Percentiles rank a stretch among this genome's conserved stretches.
These are phyloP conservation scores for Chelidonichthys spinosus DNA, from an alignment of 2,797 vertebrate genomes.

Conservation along the genomic window DNA sequence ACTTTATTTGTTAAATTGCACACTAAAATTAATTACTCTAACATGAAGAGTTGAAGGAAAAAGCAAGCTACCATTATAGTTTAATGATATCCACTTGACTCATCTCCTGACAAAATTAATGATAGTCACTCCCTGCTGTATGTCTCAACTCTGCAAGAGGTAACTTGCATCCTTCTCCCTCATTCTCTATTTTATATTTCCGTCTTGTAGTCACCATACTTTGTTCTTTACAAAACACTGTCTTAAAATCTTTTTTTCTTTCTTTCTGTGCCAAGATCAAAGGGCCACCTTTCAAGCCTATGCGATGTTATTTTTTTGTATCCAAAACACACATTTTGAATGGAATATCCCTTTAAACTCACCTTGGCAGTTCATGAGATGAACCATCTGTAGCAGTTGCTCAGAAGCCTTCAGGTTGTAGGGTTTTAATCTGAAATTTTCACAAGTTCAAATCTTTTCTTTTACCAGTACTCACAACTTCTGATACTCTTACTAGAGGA, in stretches of 20 bases:
- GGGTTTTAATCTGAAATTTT: constrained; percentile 30
- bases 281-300: background rate
- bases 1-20: constrained; percentile 4
- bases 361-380: constrained; percentile 23
- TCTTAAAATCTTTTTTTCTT: background rate
- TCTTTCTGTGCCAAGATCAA: background rate
- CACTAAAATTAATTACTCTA: background rate
- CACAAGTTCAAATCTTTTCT: constrained; percentile 6
- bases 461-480: background rate
- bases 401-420: constrained; percentile 23
- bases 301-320: background rate
- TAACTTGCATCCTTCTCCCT: background rate
- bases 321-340: background rate
- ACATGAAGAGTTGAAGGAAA: background rate
- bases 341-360: background rate
- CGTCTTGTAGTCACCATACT: background rate
- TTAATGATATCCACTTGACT: background rate
- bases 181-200: background rate
- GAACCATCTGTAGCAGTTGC: constrained; percentile 9
- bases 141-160: constrained; percentile 3
- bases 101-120: background rate
- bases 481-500: background rate
- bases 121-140: background rate
- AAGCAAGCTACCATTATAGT: background rate
- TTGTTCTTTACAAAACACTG: background rate